Conservation (phyloP, 2,113 vertebrate species). For the Hippocampus guttulatus region DNA sequence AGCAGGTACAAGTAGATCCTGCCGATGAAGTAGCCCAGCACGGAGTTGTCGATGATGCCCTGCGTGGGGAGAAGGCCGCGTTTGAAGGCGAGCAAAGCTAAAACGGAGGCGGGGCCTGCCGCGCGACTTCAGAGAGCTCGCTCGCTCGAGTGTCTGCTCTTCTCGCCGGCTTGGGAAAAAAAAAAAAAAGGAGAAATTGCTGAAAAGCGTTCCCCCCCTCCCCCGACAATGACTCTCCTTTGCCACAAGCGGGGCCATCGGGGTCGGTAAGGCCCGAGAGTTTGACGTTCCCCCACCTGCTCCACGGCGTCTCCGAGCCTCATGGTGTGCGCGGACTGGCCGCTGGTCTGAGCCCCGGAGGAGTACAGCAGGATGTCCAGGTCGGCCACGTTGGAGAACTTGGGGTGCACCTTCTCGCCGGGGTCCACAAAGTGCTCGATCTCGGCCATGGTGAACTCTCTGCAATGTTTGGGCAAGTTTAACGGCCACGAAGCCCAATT, state of each 20-base stretch:
- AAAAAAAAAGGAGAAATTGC: background rate
- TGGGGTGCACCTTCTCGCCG: slow-evolving; percentile 89
- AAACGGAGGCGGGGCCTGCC: no score
- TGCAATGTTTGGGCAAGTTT: slow-evolving; percentile 34
- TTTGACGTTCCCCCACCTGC: slow-evolving; percentile 73
- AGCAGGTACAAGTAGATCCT: slow-evolving; percentile 90
- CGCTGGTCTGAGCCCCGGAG: slow-evolving; percentile 92
- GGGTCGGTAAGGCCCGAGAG: no score
- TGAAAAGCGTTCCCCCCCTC: background rate
- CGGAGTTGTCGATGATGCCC: slow-evolving; percentile 93
- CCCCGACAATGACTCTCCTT: no score
- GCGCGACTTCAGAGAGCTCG: no score
- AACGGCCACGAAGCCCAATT: background rate
- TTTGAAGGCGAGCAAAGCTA: no score
- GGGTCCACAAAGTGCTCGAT: slow-evolving; percentile 99
- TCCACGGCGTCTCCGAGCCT: slow-evolving; percentile 90
- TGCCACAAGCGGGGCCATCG: no score
- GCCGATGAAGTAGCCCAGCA: slow-evolving; percentile 92
- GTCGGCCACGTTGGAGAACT: slow-evolving; percentile 85
- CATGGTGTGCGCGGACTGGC: slow-evolving; percentile 88
- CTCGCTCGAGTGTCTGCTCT: no score
- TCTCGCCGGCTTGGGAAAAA: no score
- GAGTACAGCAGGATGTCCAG: slow-evolving; percentile 86
- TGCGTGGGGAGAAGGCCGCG: slow-evolving; percentile 32
- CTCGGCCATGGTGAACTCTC: slow-evolving; percentile 99